Percentiles rank a stretch among this genome's conserved stretches.
Conservation (phyloP, 2,113 vertebrate species). For the Gymnobelideus leadbeateri region DNA sequence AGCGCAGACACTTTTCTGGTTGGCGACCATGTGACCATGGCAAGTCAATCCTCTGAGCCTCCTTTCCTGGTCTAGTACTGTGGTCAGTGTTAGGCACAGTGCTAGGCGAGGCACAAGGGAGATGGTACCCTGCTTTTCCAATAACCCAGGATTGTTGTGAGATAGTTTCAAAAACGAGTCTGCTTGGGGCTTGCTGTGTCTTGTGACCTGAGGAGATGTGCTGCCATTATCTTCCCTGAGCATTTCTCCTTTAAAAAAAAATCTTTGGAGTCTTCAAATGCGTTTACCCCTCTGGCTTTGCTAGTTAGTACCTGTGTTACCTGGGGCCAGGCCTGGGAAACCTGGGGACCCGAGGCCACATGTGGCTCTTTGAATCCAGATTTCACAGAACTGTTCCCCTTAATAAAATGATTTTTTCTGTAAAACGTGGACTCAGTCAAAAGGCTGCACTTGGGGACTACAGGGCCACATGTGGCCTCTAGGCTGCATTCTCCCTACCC, state of each 20-base stretch:
- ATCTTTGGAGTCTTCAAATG: background rate
- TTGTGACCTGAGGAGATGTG: conserved; percentile 41
- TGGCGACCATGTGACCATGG: background rate
- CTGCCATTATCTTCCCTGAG: background rate
- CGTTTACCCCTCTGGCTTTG: background rate
- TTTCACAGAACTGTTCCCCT: too few species aligned
- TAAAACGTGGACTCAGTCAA: too few species aligned
- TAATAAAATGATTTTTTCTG: too few species aligned
- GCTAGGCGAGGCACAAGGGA: background rate
- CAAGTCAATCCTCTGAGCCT: background rate
- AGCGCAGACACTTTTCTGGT: background rate
- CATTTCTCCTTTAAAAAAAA: conserved; percentile 24
- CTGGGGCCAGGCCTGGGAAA: too few species aligned
- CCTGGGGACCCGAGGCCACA: too few species aligned
- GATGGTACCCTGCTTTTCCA: background rate
- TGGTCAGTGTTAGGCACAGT: background rate
- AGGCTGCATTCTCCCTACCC: too few species aligned
- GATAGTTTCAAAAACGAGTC: background rate
- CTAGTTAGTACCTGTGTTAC: background rate
- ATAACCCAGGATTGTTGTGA: background rate
- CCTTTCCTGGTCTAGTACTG: accelerated
- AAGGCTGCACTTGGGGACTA: too few species aligned
- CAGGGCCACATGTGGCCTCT: too few species aligned
- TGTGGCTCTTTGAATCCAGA: too few species aligned
- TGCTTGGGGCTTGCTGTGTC: conserved; percentile 14